Conservation (phyloP, 2,888 invertebrate genomes). For the Vanessa cardui region DNA sequence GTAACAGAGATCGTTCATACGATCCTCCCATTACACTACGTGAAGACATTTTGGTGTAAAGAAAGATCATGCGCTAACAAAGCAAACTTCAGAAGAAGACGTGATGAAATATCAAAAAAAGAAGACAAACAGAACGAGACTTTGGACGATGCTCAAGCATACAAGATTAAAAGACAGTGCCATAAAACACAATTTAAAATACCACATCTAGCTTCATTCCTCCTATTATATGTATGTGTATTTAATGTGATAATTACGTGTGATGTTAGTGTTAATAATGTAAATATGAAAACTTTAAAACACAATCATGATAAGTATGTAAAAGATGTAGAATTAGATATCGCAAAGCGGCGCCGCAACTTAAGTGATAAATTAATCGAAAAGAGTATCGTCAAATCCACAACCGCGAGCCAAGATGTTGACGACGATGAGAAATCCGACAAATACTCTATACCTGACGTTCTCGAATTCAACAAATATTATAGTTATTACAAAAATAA, state of each 20-base stretch:
- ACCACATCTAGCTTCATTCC: slow-evolving; percentile 61
- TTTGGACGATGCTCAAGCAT: slow-evolving; percentile 76
- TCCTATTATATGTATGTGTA: slow-evolving; percentile 70
- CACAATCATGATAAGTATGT: slow-evolving; percentile 46
- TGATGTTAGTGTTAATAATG: slow-evolving; percentile 74
- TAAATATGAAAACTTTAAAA: slow-evolving; percentile 58
- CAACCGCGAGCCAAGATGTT: slow-evolving; percentile 54
- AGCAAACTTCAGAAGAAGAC: slow-evolving; percentile 59
- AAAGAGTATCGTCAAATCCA: slow-evolving; percentile 54
- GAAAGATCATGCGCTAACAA: slow-evolving; percentile 53
- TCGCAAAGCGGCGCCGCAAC: slow-evolving; percentile 53
- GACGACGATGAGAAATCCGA: slow-evolving; percentile 58
- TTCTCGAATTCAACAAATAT: slow-evolving; percentile 60
- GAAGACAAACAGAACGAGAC: slow-evolving; percentile 49
- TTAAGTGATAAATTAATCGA: slow-evolving; percentile 50
- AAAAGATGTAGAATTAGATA: slow-evolving; percentile 50
- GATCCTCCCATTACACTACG: slow-evolving; percentile 64
- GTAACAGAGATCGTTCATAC: slow-evolving; percentile 72
- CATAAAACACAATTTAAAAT: slow-evolving; percentile 44
- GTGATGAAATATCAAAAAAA: slow-evolving; percentile 36
- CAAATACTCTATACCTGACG: slow-evolving; percentile 54
- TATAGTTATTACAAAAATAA: slow-evolving; percentile 61
- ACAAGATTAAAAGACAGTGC: slow-evolving; percentile 60
- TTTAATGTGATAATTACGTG: slow-evolving; percentile 78
- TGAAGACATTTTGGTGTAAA: slow-evolving; percentile 54